Percentiles rank a stretch among this genome's conserved stretches.
These are phyloP conservation scores for Cydia strobilella DNA, from an alignment of 1,140 invertebrate genomes.

Conservation along the genomic window DNA sequence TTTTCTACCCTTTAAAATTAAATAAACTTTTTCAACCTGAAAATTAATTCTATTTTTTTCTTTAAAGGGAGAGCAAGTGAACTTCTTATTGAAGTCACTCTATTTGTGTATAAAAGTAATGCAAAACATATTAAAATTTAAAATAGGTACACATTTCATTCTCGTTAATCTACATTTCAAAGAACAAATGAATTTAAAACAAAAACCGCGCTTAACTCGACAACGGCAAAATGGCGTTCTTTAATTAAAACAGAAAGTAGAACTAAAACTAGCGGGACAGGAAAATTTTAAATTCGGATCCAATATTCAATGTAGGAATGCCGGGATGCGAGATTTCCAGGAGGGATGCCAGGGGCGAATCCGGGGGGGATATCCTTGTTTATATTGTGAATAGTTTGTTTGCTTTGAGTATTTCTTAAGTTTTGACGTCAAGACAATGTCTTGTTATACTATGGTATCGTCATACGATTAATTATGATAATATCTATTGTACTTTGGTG, in stretches of 20 bases:
- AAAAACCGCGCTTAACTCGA: neutral
- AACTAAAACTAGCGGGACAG: conserved; percentile 26
- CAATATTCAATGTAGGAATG: conserved; percentile 31
- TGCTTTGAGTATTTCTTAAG: neutral
- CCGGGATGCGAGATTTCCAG: conserved; percentile 24
- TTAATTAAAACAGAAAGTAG: conserved; percentile 20
- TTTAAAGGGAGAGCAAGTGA: too few relatives aligned
- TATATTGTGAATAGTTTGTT: neutral
- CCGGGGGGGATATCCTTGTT: neutral
- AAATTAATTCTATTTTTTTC: too few relatives aligned
- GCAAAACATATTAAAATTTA: neutral
- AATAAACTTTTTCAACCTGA: too few relatives aligned
- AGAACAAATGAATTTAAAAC: conserved; percentile 9
- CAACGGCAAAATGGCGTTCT: neutral
- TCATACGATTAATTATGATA: too few relatives aligned
- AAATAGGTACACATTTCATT: neutral
- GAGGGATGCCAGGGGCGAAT: neutral
- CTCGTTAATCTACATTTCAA: neutral
- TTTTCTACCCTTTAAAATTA: too few relatives aligned
- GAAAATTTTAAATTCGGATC: conserved; percentile 31
- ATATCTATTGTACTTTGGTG: too few relatives aligned
- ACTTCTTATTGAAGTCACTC: too few relatives aligned
- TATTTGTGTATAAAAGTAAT: too few relatives aligned
- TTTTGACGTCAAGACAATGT: neutral
- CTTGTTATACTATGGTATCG: too few relatives aligned